Conservation (phyloP, 2,113 vertebrate species). For the Leuciscus idus region DNA sequence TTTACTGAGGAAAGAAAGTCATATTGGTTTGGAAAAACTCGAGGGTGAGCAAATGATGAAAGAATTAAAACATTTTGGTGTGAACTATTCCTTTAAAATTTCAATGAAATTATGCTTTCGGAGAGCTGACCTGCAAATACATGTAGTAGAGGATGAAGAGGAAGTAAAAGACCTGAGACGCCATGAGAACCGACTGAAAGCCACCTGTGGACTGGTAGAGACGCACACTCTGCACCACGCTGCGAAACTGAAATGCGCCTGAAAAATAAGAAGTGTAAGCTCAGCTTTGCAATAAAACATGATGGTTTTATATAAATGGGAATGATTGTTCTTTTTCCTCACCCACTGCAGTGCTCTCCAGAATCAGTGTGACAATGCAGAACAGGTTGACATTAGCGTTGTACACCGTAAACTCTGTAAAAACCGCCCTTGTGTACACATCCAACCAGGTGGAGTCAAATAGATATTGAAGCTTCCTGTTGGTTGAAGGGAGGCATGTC, state of each 20-base stretch:
- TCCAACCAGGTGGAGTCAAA: slow-evolving; percentile 90
- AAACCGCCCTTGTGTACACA: slow-evolving; percentile 85
- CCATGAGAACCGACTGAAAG: slow-evolving; percentile 89
- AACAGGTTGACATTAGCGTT: slow-evolving; percentile 96
- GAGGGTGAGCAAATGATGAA: neutral
- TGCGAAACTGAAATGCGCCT: slow-evolving; percentile 87
- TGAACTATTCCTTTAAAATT: neutral
- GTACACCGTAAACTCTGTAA: slow-evolving; percentile 94
- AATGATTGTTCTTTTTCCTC: slow-evolving; percentile 45
- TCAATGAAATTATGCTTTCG: neutral
- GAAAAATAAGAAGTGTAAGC: neutral
- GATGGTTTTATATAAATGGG: neutral
- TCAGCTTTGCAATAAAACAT: neutral
- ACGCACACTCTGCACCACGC: slow-evolving; percentile 84
- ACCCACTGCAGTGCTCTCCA: slow-evolving; percentile 90
- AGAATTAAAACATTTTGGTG: neutral
- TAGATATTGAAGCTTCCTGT: slow-evolving; percentile 85
- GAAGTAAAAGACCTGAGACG: slow-evolving; percentile 87
- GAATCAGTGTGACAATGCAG: slow-evolving; percentile 85
- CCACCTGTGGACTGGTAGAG: slow-evolving; percentile 87
- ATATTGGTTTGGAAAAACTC: neutral
- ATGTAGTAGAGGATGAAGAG: slow-evolving; percentile 93
- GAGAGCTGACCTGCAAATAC: slow-evolving; percentile 83
- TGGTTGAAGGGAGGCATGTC: neutral
- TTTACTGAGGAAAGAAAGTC: neutral